Evolutionary conservation across 2,113 vertebrate species (phyloP).

Genomic region (Odocoileus virginianus): DNA sequence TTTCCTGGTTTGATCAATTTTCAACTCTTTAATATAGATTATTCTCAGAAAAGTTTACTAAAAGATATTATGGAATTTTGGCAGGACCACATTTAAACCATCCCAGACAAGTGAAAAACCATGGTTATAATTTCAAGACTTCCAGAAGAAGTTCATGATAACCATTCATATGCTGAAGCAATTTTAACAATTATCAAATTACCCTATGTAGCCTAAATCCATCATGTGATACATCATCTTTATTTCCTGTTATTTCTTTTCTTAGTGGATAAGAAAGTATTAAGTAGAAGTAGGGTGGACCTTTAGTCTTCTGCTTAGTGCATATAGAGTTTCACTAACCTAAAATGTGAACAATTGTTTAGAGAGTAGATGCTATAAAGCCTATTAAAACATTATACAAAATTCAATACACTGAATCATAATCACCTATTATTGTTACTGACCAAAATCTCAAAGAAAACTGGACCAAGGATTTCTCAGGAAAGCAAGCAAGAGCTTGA

Average conservation of each 20-base stretch:
- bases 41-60: constrained; percentile 1
- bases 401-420: neutral
- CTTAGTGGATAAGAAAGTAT: neutral
- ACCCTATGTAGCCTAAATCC: neutral
- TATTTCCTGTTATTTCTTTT: neutral
- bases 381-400: neutral
- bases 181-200: neutral
- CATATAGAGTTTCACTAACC: neutral
- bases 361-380: neutral
- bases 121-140: neutral
- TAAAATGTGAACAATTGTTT: neutral
- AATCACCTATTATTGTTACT: neutral
- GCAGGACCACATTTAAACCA: neutral
- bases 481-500: neutral
- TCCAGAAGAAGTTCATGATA: neutral
- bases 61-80: neutral
- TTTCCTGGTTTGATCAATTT: constrained; percentile 1
- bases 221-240: neutral
- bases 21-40: constrained; percentile 8
- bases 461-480: neutral
- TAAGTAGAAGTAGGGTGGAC: neutral
- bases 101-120: neutral
- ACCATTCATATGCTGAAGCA: neutral
- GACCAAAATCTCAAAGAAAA: constrained; percentile 12
- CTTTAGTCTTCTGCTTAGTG: neutral